phyloP scores from a whole-genome alignment of 1,140 invertebrate genomes.

The Amyelois transitella region DNA sequence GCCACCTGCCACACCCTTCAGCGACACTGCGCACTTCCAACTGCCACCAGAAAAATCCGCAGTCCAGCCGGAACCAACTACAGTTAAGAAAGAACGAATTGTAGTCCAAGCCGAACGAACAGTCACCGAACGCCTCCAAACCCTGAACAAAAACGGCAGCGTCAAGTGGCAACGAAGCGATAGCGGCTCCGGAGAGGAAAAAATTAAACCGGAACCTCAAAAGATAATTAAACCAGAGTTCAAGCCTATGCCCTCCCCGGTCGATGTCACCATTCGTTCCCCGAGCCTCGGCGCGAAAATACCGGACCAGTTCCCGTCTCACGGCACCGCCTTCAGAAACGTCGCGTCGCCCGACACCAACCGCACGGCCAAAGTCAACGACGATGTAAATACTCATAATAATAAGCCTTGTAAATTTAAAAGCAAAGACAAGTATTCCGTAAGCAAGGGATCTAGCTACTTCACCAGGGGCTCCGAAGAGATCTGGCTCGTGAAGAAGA shows the following conservation, averaged over 20 bases:
- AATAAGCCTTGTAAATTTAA: conserved; percentile 61
- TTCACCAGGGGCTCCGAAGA: conserved; percentile 63
- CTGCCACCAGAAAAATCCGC: conserved; percentile 13
- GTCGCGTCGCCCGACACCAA: conserved; percentile 47
- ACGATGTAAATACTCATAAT: conserved; percentile 51
- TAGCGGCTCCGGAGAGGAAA: conserved; percentile 34
- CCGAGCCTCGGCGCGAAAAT: conserved; percentile 56
- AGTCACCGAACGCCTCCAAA: conserved; percentile 31
- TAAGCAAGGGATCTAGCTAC: conserved; percentile 61
- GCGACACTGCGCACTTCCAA: conserved; percentile 47
- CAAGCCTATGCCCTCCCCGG: conserved; percentile 49
- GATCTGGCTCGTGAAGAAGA: conserved; percentile 69
- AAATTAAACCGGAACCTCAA: conserved; percentile 49
- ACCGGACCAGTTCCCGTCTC: conserved; percentile 59
- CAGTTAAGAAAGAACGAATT: no score
- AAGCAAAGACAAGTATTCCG: conserved; percentile 57
- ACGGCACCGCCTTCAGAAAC: conserved; percentile 64
- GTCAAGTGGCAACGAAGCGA: conserved; percentile 49
- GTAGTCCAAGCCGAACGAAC: no score
- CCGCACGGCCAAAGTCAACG: conserved; percentile 38
- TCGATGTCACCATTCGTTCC: conserved; percentile 57
- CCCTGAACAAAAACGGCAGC: conserved; percentile 27
- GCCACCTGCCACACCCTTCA: conserved; percentile 55
- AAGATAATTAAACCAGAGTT: conserved; percentile 68
- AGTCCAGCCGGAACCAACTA: no score